Base-by-base conservation (phyloP, 2,113 vertebrate genomes). In the Corythaixoides concolor region DNA sequence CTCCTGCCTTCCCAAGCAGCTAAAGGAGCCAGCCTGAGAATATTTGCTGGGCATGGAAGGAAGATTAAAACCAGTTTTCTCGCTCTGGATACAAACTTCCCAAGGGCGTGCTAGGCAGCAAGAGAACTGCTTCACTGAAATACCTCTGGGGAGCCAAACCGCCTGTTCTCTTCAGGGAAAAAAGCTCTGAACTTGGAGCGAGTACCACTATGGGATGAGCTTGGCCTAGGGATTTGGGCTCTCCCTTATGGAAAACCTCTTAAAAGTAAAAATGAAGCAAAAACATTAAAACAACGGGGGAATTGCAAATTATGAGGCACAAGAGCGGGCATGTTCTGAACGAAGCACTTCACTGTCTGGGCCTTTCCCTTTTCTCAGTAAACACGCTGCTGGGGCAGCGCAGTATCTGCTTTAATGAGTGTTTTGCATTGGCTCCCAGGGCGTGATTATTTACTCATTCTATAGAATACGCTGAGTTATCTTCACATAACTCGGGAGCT, bases 141-240 rank as follows among this genome's bases (percentile, higher is more conserved):
- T 14, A 33, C 14, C 22, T 3, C 12, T 7, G 33, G 39, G 35
- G 43, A 95, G 32, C 9, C 35, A 35, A 45, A 68, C 13, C 0
- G 0, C 3, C 1, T 2, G 2, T 14, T 52, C 45, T 81, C 28
- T 86, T 13, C 26, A 24, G 41, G 15, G 66, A 5, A 70, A 22
- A 56, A 37, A 56, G 9, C 45, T 58, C 74, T 18, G 14, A 32
- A 41, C 16, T 28, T 26, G 20, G 15, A 74, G 32, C 23, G 37
- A 68, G 49, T 20, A 56, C 24, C 11, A 17, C 35, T 24, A 6
- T 2, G 23, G 66, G 39, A 88, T 59, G 28, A 67, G 26, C 19
- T 5, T 43, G 11, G 4, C 16, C 15, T 15, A 4, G 18, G 50
- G 53, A 6, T n/a, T 76, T 56, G 15, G 52, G 45, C 17, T 85